Evolutionary conservation across 2,797 vertebrate genomes (phyloP).

Genomic region (Limosa lapponica): DNA sequence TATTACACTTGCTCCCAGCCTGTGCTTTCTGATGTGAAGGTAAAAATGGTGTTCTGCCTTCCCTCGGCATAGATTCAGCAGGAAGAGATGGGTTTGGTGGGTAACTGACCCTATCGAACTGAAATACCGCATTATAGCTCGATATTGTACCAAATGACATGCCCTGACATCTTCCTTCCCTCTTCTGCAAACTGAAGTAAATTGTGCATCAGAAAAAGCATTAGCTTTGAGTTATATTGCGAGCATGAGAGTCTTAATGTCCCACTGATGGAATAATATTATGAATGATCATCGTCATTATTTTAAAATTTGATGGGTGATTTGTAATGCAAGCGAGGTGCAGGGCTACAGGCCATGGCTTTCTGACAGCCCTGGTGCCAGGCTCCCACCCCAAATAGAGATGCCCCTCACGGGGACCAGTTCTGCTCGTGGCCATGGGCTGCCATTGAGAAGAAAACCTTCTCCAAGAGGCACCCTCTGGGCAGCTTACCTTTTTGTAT

Average conservation of each 20-base stretch:
- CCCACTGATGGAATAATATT: neutral
- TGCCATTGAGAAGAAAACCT: neutral
- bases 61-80: neutral
- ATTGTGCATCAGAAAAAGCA: neutral
- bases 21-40: accelerated
- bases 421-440: neutral
- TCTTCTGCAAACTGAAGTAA: neutral
- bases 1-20: neutral
- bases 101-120: neutral
- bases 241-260: neutral
- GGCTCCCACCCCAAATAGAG: neutral
- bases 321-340: neutral
- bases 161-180: neutral
- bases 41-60: neutral
- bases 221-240: neutral
- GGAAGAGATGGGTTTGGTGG: neutral
- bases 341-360: neutral
- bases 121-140: neutral
- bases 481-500: neutral
- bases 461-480: neutral
- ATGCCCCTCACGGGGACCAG: neutral
- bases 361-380: neutral
- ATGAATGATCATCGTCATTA: neutral
- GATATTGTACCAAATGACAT: neutral
- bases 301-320: neutral